These are phyloP conservation scores for Austrolebias charrua DNA, from an alignment of 2,797 vertebrate genomes.

Conservation along the genomic window DNA sequence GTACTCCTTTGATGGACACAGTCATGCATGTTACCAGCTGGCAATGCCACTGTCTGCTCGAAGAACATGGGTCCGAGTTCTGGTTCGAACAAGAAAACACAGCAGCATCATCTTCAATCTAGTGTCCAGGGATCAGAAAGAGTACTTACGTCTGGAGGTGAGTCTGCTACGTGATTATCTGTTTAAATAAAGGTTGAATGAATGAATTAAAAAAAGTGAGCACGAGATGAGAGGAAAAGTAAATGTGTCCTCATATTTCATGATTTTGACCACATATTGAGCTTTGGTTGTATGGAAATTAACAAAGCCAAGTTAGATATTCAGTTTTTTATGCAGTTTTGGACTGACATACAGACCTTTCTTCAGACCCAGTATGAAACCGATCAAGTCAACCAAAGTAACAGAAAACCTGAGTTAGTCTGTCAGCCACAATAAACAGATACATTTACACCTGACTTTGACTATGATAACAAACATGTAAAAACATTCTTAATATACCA, in stretches of 20 bases:
- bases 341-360: not conserved
- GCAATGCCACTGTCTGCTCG: constrained; percentile 68
- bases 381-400: no score
- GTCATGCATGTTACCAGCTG: constrained; percentile 83
- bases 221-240: not conserved
- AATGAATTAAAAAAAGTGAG: no score
- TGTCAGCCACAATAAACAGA: no score
- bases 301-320: not conserved
- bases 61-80: constrained; percentile 81
- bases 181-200: no score
- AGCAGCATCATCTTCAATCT: constrained; percentile 79
- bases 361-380: not conserved
- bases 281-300: not conserved
- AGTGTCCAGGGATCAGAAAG: constrained; percentile 80
- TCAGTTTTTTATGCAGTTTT: not conserved
- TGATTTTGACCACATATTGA: no score
- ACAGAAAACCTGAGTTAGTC: no score
- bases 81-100: constrained; percentile 86
- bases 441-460: no score
- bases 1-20: constrained; percentile 84
- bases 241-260: not conserved
- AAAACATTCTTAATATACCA: no score
- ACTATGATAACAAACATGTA: no score
- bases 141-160: constrained; percentile 87
- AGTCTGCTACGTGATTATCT: constrained; percentile 24